phyloP scores from a whole-genome alignment of 2,113 vertebrate genomes.

The Engystomops pustulosus region DNA sequence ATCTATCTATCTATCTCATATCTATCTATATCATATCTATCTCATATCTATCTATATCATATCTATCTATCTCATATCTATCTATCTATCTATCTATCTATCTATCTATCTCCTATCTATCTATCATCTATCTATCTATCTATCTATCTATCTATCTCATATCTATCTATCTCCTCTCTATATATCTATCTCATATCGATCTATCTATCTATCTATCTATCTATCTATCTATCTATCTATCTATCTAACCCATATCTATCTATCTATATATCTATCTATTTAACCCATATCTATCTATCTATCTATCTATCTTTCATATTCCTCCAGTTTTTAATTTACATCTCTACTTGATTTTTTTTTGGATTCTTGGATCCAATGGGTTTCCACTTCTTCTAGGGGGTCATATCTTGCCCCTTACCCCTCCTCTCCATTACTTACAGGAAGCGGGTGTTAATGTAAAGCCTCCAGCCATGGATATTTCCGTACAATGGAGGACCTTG shows the following conservation, averaged over 20 bases:
- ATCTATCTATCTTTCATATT: background rate
- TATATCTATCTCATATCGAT: background rate
- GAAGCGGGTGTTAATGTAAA: background rate
- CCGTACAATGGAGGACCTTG: conserved; percentile 41
- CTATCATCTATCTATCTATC: no score
- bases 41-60: no score
- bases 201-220: conserved; percentile 6
- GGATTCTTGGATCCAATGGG: no score
- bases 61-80: no score
- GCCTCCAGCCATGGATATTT: background rate
- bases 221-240: background rate
- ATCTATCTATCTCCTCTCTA: no score
- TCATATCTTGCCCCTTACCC: background rate
- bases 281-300: background rate
- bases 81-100: no score
- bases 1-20: no score
- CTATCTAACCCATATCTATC: background rate
- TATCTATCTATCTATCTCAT: no score
- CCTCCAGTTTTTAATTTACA: no score
- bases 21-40: no score
- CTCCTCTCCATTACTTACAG: background rate
- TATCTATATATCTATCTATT: background rate
- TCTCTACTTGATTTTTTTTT: no score
- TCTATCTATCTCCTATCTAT: no score
- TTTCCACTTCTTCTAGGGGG: background rate